These are phyloP conservation scores for Sitta europaea DNA, from an alignment of 2,113 vertebrate species.

Conservation along the genomic window DNA sequence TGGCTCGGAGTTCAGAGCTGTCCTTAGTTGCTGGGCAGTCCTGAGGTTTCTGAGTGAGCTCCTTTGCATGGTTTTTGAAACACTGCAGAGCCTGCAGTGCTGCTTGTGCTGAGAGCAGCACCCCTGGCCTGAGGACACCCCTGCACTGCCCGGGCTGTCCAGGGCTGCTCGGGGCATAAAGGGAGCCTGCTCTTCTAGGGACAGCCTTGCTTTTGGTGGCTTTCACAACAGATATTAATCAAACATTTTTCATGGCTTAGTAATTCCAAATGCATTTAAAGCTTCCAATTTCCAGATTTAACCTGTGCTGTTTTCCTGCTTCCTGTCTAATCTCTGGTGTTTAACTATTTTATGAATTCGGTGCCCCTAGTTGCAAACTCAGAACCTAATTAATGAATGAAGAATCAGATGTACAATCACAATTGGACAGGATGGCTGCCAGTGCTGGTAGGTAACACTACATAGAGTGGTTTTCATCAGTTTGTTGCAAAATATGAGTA, in stretches of 20 bases:
- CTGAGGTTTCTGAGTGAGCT: rapidly evolving
- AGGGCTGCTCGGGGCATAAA: neutral
- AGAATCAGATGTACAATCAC: neutral
- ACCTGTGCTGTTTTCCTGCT: neutral
- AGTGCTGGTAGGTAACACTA: neutral
- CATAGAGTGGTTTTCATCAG: neutral
- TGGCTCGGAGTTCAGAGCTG: neutral
- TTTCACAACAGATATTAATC: neutral
- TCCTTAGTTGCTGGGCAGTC: neutral
- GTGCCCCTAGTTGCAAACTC: neutral
- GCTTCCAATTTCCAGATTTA: neutral
- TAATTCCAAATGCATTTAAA: neutral
- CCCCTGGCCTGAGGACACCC: neutral
- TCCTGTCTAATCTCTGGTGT: neutral
- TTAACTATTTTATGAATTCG: neutral
- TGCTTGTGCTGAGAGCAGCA: neutral
- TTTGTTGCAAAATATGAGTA: neutral
- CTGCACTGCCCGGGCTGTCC: neutral
- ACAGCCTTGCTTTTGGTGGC: neutral
- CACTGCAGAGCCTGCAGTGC: neutral
- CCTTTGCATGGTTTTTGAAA: neutral
- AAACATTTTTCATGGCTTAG: neutral
- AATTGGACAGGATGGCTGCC: neutral
- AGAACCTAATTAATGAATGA: neutral
- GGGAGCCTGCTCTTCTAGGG: neutral